Conservation (phyloP, 2,888 invertebrate species). For the Oscheius sp. region DNA sequence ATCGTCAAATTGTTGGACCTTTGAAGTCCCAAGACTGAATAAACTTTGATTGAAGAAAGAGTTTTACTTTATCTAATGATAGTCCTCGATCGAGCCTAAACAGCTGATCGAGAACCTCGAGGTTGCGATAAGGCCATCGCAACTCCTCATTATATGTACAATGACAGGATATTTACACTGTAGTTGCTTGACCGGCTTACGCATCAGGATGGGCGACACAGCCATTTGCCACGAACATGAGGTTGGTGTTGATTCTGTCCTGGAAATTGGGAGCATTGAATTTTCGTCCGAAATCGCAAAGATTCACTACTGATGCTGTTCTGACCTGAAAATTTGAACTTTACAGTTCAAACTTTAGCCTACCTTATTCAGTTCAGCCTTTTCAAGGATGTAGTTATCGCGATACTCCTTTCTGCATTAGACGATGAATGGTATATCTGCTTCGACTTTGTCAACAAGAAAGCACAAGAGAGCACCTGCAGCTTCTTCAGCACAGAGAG, state of each 20-base stretch:
- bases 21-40: no score
- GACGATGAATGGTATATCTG: slow-evolving; percentile 12
- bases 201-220: slow-evolving; percentile 26
- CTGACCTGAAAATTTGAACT: slow-evolving; percentile 6
- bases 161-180: no score
- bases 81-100: no score
- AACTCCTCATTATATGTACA: no score
- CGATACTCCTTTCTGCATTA: slow-evolving; percentile 9
- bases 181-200: not conserved
- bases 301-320: not conserved
- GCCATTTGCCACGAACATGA: slow-evolving; percentile 21
- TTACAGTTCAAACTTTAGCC: no score
- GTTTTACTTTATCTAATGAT: no score
- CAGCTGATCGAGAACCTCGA: no score
- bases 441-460: slow-evolving; percentile 9
- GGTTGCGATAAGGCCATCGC: no score
- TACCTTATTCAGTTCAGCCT: slow-evolving; percentile 9
- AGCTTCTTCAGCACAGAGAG: slow-evolving; percentile 15
- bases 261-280: not conserved
- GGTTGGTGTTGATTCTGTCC: slow-evolving; percentile 15
- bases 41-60: no score
- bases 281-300: slow-evolving; percentile 22
- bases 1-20: no score
- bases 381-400: slow-evolving; percentile 13
- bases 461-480: slow-evolving; percentile 1